Evolutionary conservation across 2,113 vertebrate species (phyloP).

Genomic region (Pelecanoides urinatrix): DNA sequence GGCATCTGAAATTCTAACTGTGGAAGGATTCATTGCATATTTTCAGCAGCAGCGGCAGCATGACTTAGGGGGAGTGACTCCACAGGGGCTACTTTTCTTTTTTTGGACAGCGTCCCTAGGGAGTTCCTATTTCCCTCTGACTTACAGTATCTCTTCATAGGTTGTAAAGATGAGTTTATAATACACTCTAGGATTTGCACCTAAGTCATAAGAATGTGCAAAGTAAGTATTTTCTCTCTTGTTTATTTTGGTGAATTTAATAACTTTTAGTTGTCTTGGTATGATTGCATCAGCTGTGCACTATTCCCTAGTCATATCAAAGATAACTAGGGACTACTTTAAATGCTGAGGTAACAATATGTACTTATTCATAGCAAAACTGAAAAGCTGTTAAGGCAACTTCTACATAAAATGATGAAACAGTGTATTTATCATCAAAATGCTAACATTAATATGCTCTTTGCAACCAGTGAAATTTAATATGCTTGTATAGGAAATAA

Average conservation of each 20-base stretch:
- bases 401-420: neutral
- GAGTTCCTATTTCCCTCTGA: slow-evolving; percentile 60
- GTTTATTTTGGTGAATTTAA: neutral
- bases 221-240: neutral
- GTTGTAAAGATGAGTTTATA: slow-evolving; percentile 7
- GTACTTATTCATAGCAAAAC: neutral
- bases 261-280: neutral
- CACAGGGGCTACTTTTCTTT: slow-evolving; percentile 52
- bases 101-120: slow-evolving; percentile 54
- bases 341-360: neutral
- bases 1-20: slow-evolving; percentile 9
- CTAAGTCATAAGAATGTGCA: slow-evolving; percentile 15
- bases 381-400: neutral
- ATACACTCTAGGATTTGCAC: slow-evolving; percentile 9
- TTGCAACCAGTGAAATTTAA: neutral
- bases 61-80: slow-evolving; percentile 24
- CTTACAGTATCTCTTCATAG: slow-evolving; percentile 40
- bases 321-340: neutral
- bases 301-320: neutral
- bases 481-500: neutral
- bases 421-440: slow-evolving; percentile 9
- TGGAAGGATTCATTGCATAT: slow-evolving; percentile 26
- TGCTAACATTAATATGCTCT: neutral
- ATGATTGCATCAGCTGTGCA: neutral
- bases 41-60: neutral